These are phyloP conservation scores for Hystrix cristata DNA, from an alignment of 2,113 vertebrate genomes.

Conservation along the genomic window DNA sequence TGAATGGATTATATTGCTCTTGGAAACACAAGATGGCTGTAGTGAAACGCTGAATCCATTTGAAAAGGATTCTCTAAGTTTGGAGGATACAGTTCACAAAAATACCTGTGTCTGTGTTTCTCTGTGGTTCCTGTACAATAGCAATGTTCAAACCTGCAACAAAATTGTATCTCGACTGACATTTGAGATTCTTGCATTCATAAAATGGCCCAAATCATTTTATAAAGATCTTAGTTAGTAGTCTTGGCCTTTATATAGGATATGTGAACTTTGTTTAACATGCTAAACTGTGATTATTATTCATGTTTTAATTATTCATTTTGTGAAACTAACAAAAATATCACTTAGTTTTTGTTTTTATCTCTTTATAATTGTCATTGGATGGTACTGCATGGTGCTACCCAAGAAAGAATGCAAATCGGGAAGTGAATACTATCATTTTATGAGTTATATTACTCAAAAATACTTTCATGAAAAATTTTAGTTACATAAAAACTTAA, in stretches of 20 bases:
- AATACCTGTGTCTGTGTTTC: neutral
- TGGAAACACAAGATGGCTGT: neutral
- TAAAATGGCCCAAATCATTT: neutral
- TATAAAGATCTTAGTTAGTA: neutral
- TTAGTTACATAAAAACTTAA: neutral
- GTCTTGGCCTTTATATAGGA: neutral
- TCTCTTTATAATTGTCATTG: neutral
- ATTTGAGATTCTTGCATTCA: neutral
- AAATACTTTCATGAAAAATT: neutral
- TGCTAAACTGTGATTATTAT: neutral
- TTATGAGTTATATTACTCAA: neutral
- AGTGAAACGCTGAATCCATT: neutral
- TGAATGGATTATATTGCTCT: neutral
- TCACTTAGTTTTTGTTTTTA: neutral
- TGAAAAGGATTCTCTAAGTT: neutral
- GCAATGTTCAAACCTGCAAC: neutral
- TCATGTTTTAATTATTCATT: conserved; percentile 15
- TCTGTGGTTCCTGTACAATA: neutral
- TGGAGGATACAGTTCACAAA: neutral
- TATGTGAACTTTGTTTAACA: neutral
- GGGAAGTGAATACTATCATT: neutral
- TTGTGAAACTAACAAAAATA: neutral
- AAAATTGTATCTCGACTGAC: neutral
- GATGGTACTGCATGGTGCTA: neutral
- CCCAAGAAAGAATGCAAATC: neutral